Evolutionary conservation across 2,113 vertebrate species (phyloP), one percentile per base, ranked within the genome.

Genomic region (Austrofundulus limnaeus): DNA sequence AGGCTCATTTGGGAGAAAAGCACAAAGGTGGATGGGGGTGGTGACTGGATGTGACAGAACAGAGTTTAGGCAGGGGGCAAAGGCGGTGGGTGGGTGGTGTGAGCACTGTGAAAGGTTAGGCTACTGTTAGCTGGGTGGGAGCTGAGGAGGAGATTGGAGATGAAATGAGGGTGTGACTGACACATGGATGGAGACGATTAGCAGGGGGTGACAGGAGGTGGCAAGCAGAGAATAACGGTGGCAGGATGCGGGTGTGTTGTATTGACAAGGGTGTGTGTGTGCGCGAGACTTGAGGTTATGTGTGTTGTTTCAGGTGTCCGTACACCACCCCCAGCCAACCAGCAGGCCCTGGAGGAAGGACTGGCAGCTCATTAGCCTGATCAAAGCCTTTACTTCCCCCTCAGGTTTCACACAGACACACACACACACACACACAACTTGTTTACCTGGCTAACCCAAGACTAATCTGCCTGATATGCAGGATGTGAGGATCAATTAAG

Each of bases 361-460:
- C 74, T 87, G 85, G 88, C 88, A 81, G 86, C 86, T 90, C 88
- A 90, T 90, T 90, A 90, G 82, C 80, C 77, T 90, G 86, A 90
- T 90, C 86, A 90, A 90, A 90, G 88, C 79, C 45, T 61, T 63
- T 68, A 82, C 80, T 79, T 85, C 77, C 77, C 77, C 78, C 66
- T 81, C 52, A 37, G 46, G 58, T 75, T 72, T 42, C 39, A 76
- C 78, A 72, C 69, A 55, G 64, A 64, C 56, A 56, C 77, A 48
- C 69, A 60, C 67, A 23, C 70, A 54, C 65, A 61, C 49, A 68
- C 72, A 61, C 49, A 55, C 56, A 66, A 42, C 64, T 52, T 80
- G 81, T 87, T 89, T 86, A 88, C 85, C 85, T 86, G 86, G 70
- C 64, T 84, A 85, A 86, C 85, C 84, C 60, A 3, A 38, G 34